Conservation (phyloP, 2,797 vertebrate species). For the Falco peregrinus region DNA sequence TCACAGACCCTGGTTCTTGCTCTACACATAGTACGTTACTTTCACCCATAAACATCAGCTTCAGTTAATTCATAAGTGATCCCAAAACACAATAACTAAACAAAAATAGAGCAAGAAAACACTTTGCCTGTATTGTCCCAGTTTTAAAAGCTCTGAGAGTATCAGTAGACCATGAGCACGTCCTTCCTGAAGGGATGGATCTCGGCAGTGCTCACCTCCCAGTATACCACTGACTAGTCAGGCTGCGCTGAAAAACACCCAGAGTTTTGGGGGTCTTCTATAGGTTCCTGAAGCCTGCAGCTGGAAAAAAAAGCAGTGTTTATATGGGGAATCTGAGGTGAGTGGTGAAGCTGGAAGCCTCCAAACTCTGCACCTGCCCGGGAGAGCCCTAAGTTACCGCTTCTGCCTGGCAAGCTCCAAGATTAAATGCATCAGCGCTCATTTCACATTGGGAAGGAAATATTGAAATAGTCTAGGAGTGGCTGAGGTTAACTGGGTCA, state of each 20-base stretch:
- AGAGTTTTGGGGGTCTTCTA: neutral
- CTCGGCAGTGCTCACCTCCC: neutral
- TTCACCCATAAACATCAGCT: neutral
- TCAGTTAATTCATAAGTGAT: neutral
- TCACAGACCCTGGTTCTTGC: neutral
- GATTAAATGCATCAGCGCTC: neutral
- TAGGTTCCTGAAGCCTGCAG: neutral
- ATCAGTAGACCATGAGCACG: neutral
- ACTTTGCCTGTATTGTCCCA: neutral
- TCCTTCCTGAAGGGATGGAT: neutral
- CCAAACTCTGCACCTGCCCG: neutral
- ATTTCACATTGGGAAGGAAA: neutral
- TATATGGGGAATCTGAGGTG: neutral
- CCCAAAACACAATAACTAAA: neutral
- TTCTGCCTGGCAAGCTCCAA: neutral
- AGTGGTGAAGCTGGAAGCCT: neutral
- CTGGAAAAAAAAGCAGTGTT: neutral
- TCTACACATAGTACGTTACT: neutral
- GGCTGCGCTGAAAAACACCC: neutral
- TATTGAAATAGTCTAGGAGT: neutral
- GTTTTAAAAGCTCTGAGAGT: neutral
- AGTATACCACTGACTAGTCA: neutral
- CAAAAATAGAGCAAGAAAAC: neutral
- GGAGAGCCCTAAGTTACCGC: neutral
- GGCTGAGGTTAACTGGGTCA: constrained; percentile 38